Conservation (phyloP, 2,797 vertebrate species). For the Prunella strophiata region DNA sequence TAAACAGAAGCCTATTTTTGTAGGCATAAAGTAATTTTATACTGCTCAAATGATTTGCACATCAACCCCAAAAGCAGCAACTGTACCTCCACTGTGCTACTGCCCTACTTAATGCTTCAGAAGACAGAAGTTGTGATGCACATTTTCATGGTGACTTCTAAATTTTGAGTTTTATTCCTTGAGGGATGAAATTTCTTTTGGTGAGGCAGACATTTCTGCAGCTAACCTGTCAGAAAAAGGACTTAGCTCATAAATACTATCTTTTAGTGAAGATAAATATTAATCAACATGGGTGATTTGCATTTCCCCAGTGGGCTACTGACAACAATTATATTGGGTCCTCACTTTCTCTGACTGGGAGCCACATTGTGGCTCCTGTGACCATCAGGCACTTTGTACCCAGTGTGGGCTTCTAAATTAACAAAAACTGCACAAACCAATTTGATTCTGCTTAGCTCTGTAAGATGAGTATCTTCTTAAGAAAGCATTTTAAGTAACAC, state of each 20-base stretch:
- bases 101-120: neutral
- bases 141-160: neutral
- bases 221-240: neutral
- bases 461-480: neutral
- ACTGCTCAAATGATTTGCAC: neutral
- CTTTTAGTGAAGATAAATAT: neutral
- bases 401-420: neutral
- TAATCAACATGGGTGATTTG: neutral
- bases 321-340: neutral
- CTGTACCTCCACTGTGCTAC: neutral
- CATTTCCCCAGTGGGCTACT: neutral
- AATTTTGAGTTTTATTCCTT: neutral
- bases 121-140: neutral
- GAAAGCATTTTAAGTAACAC: neutral
- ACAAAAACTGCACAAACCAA: neutral
- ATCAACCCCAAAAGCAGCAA: neutral
- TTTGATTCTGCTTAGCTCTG: neutral
- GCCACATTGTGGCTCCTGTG: neutral
- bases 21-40: neutral
- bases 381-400: neutral
- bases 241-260: neutral
- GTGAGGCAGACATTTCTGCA: neutral
- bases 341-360: neutral
- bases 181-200: neutral
- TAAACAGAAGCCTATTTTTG: slow-evolving; percentile 29